Percentiles rank a stretch among this genome's conserved stretches.
Evolutionary conservation across 2,888 invertebrate genomes (phyloP).

Genomic region (Chalcosyrphus nemorum): DNA sequence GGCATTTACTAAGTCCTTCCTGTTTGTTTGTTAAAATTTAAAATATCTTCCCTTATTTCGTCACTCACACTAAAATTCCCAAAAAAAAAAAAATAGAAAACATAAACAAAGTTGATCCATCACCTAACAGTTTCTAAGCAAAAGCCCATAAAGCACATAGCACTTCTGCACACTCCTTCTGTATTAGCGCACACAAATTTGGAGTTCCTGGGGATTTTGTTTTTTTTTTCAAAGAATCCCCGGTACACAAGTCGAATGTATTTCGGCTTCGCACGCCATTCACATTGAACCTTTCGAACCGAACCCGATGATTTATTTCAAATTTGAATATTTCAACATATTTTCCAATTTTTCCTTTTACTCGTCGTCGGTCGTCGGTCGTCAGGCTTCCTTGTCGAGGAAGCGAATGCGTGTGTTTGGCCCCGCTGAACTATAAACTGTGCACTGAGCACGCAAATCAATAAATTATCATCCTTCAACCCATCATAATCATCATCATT

Average conservation of each 20-base stretch:
- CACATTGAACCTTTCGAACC: conserved; percentile 61
- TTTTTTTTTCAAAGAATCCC: conserved; percentile 9
- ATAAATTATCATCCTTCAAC: conserved; percentile 68
- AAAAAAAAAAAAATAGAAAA: no score
- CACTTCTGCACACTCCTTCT: not conserved
- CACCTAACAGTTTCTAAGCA: not conserved
- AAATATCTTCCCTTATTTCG: not conserved
- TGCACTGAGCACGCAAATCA: conserved; percentile 69
- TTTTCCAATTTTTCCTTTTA: conserved; percentile 59
- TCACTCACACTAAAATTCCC: not conserved
- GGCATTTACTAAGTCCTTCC: no score
- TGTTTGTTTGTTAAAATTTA: not conserved
- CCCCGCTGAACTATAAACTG: conserved; percentile 54
- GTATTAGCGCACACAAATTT: conserved; percentile 33
- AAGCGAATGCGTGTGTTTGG: conserved; percentile 22
- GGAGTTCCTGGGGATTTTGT: conserved; percentile 19
- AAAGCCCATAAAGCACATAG: not conserved
- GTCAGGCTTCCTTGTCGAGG: no score
- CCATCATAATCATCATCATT: conserved; percentile 62
- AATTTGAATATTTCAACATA: conserved; percentile 73
- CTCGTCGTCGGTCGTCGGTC: not conserved
- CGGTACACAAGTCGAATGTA: conserved; percentile 35
- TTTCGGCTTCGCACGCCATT: conserved; percentile 65
- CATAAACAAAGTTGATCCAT: conserved; percentile 22
- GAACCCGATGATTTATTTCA: conserved; percentile 69